These are phyloP conservation scores for Hypercompe scribonia DNA, from an alignment of 2,888 invertebrate genomes.

Conservation along the genomic window DNA sequence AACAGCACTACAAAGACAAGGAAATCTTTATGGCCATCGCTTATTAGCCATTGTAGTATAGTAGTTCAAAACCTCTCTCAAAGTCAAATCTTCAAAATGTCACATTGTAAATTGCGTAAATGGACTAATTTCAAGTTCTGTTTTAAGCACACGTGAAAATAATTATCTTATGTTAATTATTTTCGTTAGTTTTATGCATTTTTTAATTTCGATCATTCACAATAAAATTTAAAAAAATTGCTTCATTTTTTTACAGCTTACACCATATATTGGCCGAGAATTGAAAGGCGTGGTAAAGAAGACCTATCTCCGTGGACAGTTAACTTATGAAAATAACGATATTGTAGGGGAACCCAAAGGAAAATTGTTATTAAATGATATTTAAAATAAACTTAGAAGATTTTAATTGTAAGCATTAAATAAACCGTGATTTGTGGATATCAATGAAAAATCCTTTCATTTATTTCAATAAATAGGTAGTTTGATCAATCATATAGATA, in stretches of 20 bases:
- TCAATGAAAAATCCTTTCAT: background rate
- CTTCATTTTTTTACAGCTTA: conserved; percentile 77
- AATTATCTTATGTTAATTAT: background rate
- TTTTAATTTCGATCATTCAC: background rate
- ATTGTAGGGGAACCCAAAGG: conserved; percentile 76
- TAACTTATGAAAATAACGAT: conserved; percentile 84
- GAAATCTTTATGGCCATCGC: no score
- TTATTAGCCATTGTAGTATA: no score
- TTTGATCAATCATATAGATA: no score
- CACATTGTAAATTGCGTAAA: no score
- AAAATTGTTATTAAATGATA: conserved; percentile 73
- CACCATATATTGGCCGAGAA: conserved; percentile 88
- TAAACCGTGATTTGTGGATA: background rate
- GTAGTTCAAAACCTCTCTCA: no score
- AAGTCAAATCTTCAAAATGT: no score
- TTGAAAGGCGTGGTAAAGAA: conserved; percentile 88
- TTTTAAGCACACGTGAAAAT: no score
- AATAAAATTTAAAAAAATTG: background rate
- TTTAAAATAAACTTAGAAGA: conserved; percentile 29
- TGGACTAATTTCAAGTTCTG: no score
- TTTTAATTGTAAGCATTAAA: background rate
- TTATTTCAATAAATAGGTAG: background rate
- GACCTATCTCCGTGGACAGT: conserved; percentile 89
- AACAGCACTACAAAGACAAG: no score
- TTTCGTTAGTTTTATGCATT: background rate